Evolutionary conservation across 2,113 vertebrate genomes (phyloP), one percentile per base, ranked within the genome.

Genomic region (Arothron firmamentum): DNA sequence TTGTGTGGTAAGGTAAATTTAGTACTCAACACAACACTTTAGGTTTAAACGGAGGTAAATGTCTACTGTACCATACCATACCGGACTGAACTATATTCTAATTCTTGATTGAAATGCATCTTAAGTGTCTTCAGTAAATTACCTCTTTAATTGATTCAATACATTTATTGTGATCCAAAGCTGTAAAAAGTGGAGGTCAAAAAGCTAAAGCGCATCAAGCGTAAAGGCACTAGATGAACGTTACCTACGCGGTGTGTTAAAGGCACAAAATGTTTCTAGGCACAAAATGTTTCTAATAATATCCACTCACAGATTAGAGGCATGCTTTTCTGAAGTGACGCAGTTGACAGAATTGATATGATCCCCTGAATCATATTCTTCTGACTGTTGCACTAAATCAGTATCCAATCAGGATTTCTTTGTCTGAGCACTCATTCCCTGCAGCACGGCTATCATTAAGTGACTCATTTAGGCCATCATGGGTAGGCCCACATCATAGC

Each of bases 391-490:
- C 56, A 54, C 68, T 69, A 80, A 85, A 82, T 83, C 80, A 81
- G 77, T 69, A 75, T 81, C 77, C 82, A 88, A 88, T 87, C 83
- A 85, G 82, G 67, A 76, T 81, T 86, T 82, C 83, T 86, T 86
- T 87, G 85, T 88, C 76, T 78, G 76, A 82, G 65, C 50, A 41
- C 81, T 77, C 65, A 45, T 70, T 82, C 70, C 54, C 66, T 19
- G 61, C 75, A 63, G 76, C 78, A 82, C 47, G 6, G 75, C 80
- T 84, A 79, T 86, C 80, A 88, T 86, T 87, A 88, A 83, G 76
- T 78, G 80, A 84, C 73, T 88, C 78, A 85, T 85, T 89, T 80
- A 84, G 77, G 63, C 81, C 84, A 82, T 88, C 84, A 73, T 71
- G 80, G 48, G 81, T 84, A 80, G 63, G 70, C 63, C 78, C 77